Conservation (phyloP, 2,888 invertebrate species). For the Amiota mariae region DNA sequence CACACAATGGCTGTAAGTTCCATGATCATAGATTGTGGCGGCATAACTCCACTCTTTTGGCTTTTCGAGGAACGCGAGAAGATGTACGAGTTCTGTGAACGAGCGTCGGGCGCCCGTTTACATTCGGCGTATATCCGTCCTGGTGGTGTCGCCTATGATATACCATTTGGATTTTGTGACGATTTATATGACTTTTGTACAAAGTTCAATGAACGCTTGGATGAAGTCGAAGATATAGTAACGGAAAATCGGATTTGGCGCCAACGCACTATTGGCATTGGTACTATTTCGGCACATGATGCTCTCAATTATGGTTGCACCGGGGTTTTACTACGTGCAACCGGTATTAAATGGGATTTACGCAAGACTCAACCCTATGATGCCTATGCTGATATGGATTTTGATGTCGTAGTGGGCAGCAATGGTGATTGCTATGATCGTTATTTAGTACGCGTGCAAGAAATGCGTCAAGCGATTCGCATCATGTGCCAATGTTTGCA, state of each 20-base stretch:
- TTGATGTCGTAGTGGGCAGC: slow-evolving; percentile 86
- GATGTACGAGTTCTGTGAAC: slow-evolving; percentile 87
- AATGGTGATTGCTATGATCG: slow-evolving; percentile 91
- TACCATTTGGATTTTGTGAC: slow-evolving; percentile 84
- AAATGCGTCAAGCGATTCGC: slow-evolving; percentile 84
- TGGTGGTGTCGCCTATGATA: slow-evolving; percentile 84
- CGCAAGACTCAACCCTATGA: slow-evolving; percentile 89
- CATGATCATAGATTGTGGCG: slow-evolving; percentile 87
- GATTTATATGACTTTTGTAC: slow-evolving; percentile 83
- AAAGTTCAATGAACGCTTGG: slow-evolving; percentile 83
- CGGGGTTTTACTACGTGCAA: slow-evolving; percentile 85
- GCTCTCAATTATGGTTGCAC: slow-evolving; percentile 83
- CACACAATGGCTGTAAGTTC: slow-evolving; percentile 85
- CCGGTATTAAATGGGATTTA: slow-evolving; percentile 92
- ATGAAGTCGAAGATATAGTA: slow-evolving; percentile 88
- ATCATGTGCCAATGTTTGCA: slow-evolving; percentile 88
- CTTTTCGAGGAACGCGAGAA: slow-evolving; percentile 92
- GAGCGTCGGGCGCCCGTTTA: slow-evolving; percentile 87
- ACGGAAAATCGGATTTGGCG: slow-evolving; percentile 85
- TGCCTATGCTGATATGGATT: slow-evolving; percentile 86
- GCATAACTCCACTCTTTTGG: slow-evolving; percentile 93
- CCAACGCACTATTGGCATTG: slow-evolving; percentile 83
- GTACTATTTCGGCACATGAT: slow-evolving; percentile 81
- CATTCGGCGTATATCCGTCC: slow-evolving; percentile 88
- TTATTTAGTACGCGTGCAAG: slow-evolving; percentile 79